These are phyloP conservation scores for Sicus ferrugineus DNA, from an alignment of 2,888 invertebrate species.

Conservation along the genomic window DNA sequence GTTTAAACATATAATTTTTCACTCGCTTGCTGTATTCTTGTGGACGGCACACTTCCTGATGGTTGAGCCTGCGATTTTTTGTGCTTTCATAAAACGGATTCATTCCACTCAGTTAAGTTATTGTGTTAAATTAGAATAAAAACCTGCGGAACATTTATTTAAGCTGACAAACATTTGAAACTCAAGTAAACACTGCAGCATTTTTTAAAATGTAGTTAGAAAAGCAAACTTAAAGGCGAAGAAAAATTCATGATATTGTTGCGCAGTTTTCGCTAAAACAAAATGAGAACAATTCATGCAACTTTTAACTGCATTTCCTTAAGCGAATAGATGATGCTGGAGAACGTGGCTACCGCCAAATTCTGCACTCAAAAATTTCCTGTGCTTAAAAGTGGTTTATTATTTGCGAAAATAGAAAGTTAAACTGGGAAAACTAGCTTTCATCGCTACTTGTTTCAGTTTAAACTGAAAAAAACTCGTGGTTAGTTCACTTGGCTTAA, in stretches of 20 bases:
- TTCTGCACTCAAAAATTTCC: slow-evolving; percentile 21
- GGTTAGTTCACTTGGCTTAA: too few species aligned
- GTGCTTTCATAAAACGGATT: too few species aligned
- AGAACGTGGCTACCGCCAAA: neutral
- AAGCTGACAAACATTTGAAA: too few species aligned
- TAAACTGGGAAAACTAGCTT: slow-evolving; percentile 5
- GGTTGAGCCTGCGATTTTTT: neutral
- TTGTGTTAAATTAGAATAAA: too few species aligned
- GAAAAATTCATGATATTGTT: too few species aligned
- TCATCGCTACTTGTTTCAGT: slow-evolving; percentile 9
- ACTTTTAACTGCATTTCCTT: neutral
- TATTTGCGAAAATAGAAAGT: too few species aligned
- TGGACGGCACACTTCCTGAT: slow-evolving; percentile 11
- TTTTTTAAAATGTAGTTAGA: too few species aligned
- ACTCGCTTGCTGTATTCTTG: neutral
- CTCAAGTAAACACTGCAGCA: too few species aligned
- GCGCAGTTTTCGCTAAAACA: neutral
- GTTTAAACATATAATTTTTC: neutral
- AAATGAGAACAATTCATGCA: neutral
- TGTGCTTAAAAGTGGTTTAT: slow-evolving; percentile 3
- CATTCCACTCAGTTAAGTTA: too few species aligned
- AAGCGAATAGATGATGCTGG: neutral
- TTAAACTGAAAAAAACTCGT: too few species aligned
- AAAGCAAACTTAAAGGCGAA: too few species aligned
- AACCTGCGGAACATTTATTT: too few species aligned